Conservation (phyloP, 2,113 vertebrate species). For the Nasalis larvatus region DNA sequence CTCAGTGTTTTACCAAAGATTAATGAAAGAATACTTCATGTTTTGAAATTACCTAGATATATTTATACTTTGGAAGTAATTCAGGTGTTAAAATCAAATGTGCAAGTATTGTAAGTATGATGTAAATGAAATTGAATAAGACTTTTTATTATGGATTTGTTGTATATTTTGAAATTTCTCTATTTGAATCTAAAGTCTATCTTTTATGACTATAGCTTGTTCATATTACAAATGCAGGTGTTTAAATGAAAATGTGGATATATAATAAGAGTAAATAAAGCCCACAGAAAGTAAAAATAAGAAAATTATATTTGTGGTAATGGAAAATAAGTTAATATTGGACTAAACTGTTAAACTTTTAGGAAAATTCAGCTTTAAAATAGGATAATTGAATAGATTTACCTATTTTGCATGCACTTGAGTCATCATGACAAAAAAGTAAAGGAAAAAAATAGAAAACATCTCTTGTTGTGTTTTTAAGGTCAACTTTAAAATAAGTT, state of each 20-base stretch:
- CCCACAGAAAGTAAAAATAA: not conserved
- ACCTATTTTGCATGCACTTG: not conserved
- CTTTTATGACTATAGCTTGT: not conserved
- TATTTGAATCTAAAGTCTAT: not conserved
- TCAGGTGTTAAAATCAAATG: not conserved
- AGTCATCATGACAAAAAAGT: not conserved
- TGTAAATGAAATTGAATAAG: not conserved
- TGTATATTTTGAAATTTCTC: not conserved
- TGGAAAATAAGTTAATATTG: not conserved
- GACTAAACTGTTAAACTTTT: not conserved
- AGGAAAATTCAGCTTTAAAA: not conserved
- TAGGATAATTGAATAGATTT: not conserved
- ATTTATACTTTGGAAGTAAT: not conserved
- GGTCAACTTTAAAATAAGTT: not conserved
- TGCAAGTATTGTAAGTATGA: not conserved
- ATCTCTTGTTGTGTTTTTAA: not conserved
- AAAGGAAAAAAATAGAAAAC: not conserved
- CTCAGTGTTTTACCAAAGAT: not conserved
- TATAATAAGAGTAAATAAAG: not conserved
- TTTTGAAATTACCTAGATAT: not conserved
- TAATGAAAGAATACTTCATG: not conserved
- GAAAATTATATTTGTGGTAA: not conserved
- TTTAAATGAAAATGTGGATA: not conserved
- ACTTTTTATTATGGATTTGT: not conserved
- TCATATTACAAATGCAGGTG: not conserved